These are phyloP conservation scores for Lasioglossum zephyrum DNA, from an alignment of 2,888 invertebrate species.

Conservation along the genomic window DNA sequence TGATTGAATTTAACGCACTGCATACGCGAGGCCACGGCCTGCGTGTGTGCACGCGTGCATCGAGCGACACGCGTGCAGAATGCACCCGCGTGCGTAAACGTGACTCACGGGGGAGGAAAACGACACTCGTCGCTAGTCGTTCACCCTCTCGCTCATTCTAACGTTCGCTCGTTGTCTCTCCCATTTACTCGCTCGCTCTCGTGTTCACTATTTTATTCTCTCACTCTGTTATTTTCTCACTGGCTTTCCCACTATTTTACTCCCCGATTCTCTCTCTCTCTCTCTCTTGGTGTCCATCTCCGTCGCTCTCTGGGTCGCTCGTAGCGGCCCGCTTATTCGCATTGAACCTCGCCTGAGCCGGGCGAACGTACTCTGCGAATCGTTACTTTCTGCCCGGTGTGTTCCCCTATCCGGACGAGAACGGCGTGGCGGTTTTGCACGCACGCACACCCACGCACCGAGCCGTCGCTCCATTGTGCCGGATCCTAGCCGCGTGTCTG, in stretches of 20 bases:
- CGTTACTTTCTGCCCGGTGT: slow-evolving; percentile 41
- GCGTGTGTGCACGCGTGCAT: neutral
- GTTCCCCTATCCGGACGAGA: slow-evolving; percentile 1
- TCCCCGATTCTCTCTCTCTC: neutral
- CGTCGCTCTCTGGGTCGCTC: neutral
- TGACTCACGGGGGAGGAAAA: slow-evolving; percentile 46
- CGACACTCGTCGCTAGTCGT: slow-evolving; percentile 2
- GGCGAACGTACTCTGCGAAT: slow-evolving; percentile 26
- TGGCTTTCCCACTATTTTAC: neutral
- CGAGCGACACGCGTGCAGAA: slow-evolving; percentile 2
- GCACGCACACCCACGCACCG: slow-evolving; percentile 33
- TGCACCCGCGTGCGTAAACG: slow-evolving; percentile 29
- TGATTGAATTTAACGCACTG: slow-evolving; percentile 32
- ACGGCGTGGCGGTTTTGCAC: neutral
- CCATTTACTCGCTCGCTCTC: neutral
- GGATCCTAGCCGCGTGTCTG: neutral
- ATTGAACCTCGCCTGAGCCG: neutral
- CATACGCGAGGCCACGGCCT: neutral
- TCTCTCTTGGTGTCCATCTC: neutral
- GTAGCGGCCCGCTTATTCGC: neutral
- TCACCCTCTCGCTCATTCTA: neutral
- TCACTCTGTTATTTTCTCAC: neutral
- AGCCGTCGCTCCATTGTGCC: slow-evolving; percentile 40
- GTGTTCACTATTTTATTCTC: too few relatives aligned
- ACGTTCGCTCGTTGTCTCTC: neutral